These are phyloP conservation scores for Dasyornis broadbenti DNA, from an alignment of 2,113 vertebrate genomes.

Conservation along the genomic window DNA sequence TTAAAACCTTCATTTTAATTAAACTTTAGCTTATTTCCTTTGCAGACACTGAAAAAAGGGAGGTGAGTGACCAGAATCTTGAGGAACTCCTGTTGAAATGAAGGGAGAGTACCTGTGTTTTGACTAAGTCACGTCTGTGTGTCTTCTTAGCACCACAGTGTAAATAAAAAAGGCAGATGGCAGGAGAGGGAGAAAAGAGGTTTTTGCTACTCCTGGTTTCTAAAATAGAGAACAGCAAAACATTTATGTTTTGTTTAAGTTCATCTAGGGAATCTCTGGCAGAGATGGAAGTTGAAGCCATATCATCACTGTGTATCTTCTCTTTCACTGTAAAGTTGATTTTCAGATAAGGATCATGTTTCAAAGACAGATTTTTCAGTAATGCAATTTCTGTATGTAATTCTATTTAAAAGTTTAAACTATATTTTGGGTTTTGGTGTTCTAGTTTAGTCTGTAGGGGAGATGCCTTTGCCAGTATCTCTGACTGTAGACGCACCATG, in stretches of 20 bases:
- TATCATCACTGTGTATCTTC: neutral
- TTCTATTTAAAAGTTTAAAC: neutral
- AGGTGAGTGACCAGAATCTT: neutral
- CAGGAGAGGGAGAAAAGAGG: neutral
- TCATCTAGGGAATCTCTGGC: neutral
- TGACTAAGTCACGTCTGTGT: neutral
- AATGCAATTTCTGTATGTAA: neutral
- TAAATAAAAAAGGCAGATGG: slow-evolving; percentile 3
- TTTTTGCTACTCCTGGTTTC: neutral
- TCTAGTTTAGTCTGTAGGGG: neutral
- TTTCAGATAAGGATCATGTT: neutral
- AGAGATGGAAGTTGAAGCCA: neutral
- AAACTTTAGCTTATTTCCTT: neutral
- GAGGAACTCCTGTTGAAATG: neutral
- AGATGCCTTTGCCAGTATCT: neutral
- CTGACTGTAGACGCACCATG: neutral
- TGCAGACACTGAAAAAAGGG: neutral
- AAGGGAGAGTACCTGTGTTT: neutral
- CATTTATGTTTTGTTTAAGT: neutral
- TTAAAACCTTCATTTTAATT: neutral
- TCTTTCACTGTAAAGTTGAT: neutral
- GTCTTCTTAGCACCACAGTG: neutral
- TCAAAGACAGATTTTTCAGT: neutral
- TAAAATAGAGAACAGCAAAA: neutral
- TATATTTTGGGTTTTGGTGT: neutral